A percentile compares a stretch with the other conserved stretches of the same genome.
phyloP scores from a whole-genome alignment of 2,113 vertebrate species.

The Caretta caretta region DNA sequence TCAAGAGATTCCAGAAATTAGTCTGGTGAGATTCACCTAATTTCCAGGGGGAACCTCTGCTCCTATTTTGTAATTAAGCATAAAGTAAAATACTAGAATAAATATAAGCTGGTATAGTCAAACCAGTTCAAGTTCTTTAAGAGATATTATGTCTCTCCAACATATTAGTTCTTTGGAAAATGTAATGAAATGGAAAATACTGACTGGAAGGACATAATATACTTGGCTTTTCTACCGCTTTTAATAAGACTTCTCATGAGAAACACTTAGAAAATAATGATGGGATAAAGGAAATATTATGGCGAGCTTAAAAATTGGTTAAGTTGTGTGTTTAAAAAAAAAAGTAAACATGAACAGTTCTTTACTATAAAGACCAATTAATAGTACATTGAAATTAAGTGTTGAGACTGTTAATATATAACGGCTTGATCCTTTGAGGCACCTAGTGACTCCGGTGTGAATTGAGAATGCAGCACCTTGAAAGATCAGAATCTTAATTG shows the following conservation, averaged over 20 bases:
- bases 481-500: neutral
- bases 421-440: neutral
- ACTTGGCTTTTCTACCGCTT: neutral
- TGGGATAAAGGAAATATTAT: neutral
- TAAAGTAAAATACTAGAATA: neutral
- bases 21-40: neutral
- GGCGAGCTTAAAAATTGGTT: neutral
- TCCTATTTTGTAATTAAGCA: neutral
- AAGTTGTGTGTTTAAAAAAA: neutral
- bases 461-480: neutral
- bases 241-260: neutral
- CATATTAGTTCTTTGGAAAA: neutral
- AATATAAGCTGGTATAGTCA: neutral
- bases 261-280: neutral
- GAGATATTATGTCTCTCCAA: rapidly evolving
- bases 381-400: neutral
- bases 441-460: neutral
- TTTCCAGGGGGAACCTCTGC: neutral
- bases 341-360: neutral
- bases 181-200: neutral
- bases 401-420: neutral
- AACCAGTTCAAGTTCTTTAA: neutral
- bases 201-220: too few relatives aligned
- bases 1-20: neutral
- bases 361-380: neutral